These are phyloP conservation scores for Eupithecia insigniata DNA, from an alignment of 2,888 invertebrate species.

Conservation along the genomic window DNA sequence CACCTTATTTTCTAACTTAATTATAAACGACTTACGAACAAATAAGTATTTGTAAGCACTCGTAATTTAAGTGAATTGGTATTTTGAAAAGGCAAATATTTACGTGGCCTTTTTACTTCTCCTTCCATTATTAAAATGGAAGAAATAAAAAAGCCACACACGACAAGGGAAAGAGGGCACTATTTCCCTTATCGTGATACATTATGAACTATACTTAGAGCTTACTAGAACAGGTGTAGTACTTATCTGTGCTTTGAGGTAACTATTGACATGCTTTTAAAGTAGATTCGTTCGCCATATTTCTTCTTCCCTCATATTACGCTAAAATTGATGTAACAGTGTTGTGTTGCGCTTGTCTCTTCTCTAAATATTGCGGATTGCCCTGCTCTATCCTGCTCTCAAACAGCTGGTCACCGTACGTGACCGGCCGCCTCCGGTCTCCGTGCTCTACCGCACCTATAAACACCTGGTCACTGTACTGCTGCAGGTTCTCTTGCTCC, in stretches of 20 bases:
- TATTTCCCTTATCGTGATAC: not conserved
- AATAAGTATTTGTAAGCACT: not conserved
- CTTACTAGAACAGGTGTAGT: not conserved
- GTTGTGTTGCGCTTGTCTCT: not conserved
- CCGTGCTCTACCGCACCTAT: not conserved
- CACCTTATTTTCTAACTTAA: conserved; percentile 2
- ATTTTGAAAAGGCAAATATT: not conserved
- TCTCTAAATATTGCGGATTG: conserved; percentile 1
- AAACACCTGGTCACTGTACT: not conserved
- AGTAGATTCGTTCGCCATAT: not conserved
- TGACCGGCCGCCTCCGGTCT: not conserved
- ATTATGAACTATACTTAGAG: not conserved
- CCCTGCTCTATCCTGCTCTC: conserved; percentile 2
- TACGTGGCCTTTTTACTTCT: not conserved
- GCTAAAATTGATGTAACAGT: not conserved
- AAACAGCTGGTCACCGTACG: not conserved
- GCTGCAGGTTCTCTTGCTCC: not conserved
- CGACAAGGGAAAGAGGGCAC: too few species aligned
- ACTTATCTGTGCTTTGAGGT: not conserved
- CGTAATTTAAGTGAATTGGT: not conserved
- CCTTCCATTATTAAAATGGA: too few species aligned
- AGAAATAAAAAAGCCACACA: too few species aligned
- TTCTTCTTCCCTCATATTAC: not conserved
- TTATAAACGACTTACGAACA: not conserved
- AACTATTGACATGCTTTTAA: not conserved